Evolutionary conservation across 2,888 invertebrate species (phyloP), one percentile per base, ranked within the genome.

Genomic region (Diarsia brunnea): DNA sequence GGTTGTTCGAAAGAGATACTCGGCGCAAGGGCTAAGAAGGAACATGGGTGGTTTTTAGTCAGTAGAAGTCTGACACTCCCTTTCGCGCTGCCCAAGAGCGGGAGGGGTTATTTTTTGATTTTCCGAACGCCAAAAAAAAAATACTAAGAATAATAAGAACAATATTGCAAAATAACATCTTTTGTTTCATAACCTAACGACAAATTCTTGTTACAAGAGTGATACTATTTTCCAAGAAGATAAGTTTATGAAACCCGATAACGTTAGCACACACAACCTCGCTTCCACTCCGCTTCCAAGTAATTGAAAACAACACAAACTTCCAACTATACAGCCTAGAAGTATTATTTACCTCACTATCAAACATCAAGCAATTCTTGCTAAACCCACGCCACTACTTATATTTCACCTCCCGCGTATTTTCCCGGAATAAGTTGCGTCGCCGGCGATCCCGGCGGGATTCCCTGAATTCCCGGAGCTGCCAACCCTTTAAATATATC

Each of bases 401-500:
- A 84, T 81, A 85, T 87, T 83, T 75, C 73, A 78, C 43, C 55
- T 84, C 60, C 24, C 45, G 69, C 69, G 70, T 72, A 81, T 81
- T 80, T 81, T 77, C 80, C 75, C 47, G 64, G 78, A 86, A 86
- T 87, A 89, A 84, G 85, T 85, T 77, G 75, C 86, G 75, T 81
- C 49, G 78, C 75, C 66, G 69, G 71, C 83, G 81, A 78, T 88
- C 87, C 85, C 87, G 75, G 74, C 79, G 84, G 88, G 82, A 86
- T 89, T 84, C 85, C 75, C 31, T 77, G 86, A 82, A 91, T 92
- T 87, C 90, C 87, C 84, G 82, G 71, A 78, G 65, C 76, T 79
- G 65, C 78, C 83, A 84, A 90, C 88, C 89, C 90, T 89, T 90
- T 88, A 89, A 87, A 90, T 86, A 86, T 88, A 89, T 85, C 78